A percentile compares a stretch with the other conserved stretches of the same genome.
Conservation (phyloP, 2,113 vertebrate genomes). For the Ptychochromis oligacanthus region DNA sequence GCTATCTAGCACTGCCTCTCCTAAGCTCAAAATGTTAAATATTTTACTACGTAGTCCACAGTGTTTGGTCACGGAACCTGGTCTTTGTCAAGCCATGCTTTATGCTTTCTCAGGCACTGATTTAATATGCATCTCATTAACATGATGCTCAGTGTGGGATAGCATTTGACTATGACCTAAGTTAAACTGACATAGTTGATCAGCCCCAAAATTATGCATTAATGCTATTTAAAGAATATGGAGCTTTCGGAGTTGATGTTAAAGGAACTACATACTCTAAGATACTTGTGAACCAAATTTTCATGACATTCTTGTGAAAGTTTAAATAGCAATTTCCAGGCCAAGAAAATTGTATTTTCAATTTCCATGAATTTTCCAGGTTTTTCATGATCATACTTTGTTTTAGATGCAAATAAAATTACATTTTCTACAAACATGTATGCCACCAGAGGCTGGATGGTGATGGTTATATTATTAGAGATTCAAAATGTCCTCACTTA, state of each 20-base stretch:
- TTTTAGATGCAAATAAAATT: fast-evolving
- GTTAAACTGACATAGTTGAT: not conserved
- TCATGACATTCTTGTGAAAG: not conserved
- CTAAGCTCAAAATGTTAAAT: fast-evolving
- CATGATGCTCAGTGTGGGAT: not conserved
- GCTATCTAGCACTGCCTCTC: too few species aligned
- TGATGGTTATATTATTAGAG: not conserved
- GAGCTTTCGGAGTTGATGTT: too few species aligned
- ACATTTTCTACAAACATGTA: not conserved
- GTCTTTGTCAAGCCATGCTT: fast-evolving
- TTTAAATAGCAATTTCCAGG: not conserved
- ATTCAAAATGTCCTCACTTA: not conserved
- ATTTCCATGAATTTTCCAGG: fast-evolving
- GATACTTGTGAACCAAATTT: not conserved
- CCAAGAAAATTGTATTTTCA: not conserved
- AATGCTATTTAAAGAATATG: too few species aligned
- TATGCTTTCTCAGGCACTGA: not conserved
- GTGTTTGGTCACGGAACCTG: fast-evolving
- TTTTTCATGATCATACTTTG: not conserved
- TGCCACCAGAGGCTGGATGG: not conserved
- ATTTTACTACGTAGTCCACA: not conserved
- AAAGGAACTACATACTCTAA: too few species aligned
- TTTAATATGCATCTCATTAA: not conserved
- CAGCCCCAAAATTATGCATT: too few species aligned
- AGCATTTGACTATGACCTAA: not conserved